These are phyloP conservation scores for Plusia festucae DNA, from an alignment of 2,888 invertebrate genomes.

Conservation along the genomic window DNA sequence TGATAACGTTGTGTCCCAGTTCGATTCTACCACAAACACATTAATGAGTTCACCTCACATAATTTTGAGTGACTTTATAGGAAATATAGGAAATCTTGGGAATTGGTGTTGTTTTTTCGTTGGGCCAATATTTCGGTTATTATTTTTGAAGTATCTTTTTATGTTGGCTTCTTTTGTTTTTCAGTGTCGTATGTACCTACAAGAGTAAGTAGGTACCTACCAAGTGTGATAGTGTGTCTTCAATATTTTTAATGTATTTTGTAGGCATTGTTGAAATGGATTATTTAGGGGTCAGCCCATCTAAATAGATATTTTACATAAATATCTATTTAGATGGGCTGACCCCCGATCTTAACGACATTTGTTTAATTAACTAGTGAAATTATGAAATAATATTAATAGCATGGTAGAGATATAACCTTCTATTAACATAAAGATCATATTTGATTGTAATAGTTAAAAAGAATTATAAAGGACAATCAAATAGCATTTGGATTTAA, in stretches of 20 bases:
- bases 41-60: conserved; percentile 65
- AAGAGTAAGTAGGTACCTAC: neutral
- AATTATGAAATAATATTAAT: no score
- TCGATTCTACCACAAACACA: conserved; percentile 67
- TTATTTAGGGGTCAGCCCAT: no score
- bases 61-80: conserved; percentile 51
- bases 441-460: no score
- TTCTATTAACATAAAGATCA: no score
- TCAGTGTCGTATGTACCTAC: no score
- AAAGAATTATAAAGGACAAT: no score
- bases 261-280: neutral
- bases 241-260: neutral
- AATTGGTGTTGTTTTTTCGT: conserved; percentile 27
- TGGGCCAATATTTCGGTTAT: conserved; percentile 16
- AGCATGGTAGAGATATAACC: no score
- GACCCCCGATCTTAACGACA: no score
- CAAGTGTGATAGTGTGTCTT: neutral
- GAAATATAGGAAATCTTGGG: conserved; percentile 38
- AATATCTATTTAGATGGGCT: no score
- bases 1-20: conserved; percentile 70
- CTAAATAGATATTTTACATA: no score
- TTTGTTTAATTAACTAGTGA: no score
- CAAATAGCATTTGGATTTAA: no score
- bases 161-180: conserved; percentile 12
- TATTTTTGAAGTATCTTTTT: conserved; percentile 14